These are phyloP conservation scores for Sebastes minor DNA, from an alignment of 2,797 vertebrate genomes.

Conservation along the genomic window DNA sequence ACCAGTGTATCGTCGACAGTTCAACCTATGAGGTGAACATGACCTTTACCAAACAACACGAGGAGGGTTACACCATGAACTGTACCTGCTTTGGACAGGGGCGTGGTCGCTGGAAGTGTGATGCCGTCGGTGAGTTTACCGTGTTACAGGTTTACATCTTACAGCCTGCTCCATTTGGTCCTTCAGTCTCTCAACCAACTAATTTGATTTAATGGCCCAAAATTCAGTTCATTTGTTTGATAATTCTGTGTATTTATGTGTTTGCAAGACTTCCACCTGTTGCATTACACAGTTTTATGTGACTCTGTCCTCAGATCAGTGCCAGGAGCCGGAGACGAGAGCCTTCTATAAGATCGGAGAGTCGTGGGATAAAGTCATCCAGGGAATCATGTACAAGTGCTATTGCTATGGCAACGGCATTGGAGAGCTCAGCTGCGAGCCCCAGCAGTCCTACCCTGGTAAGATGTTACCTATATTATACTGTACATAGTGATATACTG, in stretches of 20 bases:
- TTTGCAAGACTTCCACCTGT: neutral
- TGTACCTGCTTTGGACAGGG: slow-evolving; percentile 97
- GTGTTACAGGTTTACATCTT: neutral
- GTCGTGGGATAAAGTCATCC: slow-evolving; percentile 92
- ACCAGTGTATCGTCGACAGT: slow-evolving; percentile 94
- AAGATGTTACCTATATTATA: slow-evolving; percentile 28
- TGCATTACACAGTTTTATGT: neutral
- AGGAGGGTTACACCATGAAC: slow-evolving; percentile 96
- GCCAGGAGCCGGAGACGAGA: slow-evolving; percentile 93
- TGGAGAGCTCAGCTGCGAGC: slow-evolving; percentile 95
- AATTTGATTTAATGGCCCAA: neutral
- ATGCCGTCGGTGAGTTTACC: slow-evolving; percentile 89
- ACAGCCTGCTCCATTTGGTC: neutral
- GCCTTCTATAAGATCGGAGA: slow-evolving; percentile 96
- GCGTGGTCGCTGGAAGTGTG: slow-evolving; percentile 96
- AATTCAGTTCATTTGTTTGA: neutral
- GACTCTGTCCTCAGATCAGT: slow-evolving; percentile 87
- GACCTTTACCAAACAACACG: slow-evolving; percentile 93
- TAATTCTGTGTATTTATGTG: neutral
- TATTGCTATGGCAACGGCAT: slow-evolving; percentile 97
- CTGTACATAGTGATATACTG: neutral
- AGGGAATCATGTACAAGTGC: slow-evolving; percentile 92
- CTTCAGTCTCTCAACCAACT: neutral
- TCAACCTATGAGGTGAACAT: slow-evolving; percentile 95
- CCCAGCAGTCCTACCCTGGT: slow-evolving; percentile 90